phyloP scores from a whole-genome alignment of 2,888 invertebrate species.

The Archaeoteleia sp. region DNA sequence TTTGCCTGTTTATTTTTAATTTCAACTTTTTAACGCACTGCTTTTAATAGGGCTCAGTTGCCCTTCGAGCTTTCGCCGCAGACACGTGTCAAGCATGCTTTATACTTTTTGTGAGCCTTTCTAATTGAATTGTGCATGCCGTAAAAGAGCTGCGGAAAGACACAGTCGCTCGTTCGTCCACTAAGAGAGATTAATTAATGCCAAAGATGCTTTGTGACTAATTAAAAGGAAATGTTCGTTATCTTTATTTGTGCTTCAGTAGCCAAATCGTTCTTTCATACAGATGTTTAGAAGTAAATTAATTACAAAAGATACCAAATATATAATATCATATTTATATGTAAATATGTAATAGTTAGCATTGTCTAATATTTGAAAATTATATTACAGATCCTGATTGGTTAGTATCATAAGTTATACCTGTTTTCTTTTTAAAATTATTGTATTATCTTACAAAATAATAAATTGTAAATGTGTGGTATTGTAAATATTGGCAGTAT shows the following conservation, averaged over 20 bases:
- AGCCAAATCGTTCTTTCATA: too few species aligned
- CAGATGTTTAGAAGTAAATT: too few species aligned
- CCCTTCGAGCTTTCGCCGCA: conserved; percentile 4
- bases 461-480: too few species aligned
- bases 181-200: conserved; percentile 52
- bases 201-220: conserved; percentile 47
- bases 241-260: conserved; percentile 31
- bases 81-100: conserved; percentile 39
- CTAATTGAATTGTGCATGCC: conserved; percentile 42
- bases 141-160: conserved; percentile 39
- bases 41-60: conserved; percentile 30
- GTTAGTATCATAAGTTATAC: too few species aligned
- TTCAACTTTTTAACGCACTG: conserved; percentile 25
- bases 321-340: too few species aligned
- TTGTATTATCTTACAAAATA: too few species aligned
- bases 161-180: conserved; percentile 27
- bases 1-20: conserved; percentile 41
- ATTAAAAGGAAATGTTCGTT: conserved; percentile 42
- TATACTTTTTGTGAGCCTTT: conserved; percentile 26
- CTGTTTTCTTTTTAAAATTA: too few species aligned
- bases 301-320: too few species aligned
- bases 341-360: too few species aligned
- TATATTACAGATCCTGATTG: too few species aligned
- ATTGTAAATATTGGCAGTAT: too few species aligned
- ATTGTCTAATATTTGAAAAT: too few species aligned